A percentile compares a stretch with the other conserved stretches of the same genome.
Evolutionary conservation across 2,113 vertebrate species (phyloP).

Genomic region (Vulpes lagopus): DNA sequence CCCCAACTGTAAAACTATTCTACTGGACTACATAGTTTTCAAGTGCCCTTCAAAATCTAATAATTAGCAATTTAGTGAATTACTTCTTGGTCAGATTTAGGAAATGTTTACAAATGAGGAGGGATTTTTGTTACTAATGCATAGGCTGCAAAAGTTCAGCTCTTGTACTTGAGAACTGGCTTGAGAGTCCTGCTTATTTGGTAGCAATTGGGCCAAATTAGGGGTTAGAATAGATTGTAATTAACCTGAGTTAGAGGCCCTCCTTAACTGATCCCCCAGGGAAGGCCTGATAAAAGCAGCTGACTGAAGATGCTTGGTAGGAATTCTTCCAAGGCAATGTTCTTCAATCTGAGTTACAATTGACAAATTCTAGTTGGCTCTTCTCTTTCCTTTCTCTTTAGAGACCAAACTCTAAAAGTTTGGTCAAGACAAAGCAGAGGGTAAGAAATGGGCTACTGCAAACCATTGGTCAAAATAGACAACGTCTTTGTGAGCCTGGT

Average conservation of each 20-base stretch:
- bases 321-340: background rate
- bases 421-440: background rate
- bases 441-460: background rate
- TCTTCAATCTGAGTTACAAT: background rate
- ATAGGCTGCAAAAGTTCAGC: background rate
- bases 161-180: background rate
- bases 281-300: background rate
- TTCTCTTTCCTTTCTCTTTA: background rate
- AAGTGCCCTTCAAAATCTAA: background rate
- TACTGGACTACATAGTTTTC: background rate
- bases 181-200: background rate
- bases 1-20: background rate
- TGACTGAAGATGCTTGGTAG: background rate
- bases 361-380: background rate
- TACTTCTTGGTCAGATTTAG: background rate
- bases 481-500: background rate
- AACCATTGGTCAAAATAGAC: background rate
- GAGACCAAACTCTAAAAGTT: background rate
- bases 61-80: background rate
- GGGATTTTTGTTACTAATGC: background rate
- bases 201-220: background rate
- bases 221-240: background rate
- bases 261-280: background rate
- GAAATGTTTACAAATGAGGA: background rate
- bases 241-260: background rate